Evolutionary conservation across 2,113 vertebrate genomes (phyloP).

Genomic region (Psophia crepitans): DNA sequence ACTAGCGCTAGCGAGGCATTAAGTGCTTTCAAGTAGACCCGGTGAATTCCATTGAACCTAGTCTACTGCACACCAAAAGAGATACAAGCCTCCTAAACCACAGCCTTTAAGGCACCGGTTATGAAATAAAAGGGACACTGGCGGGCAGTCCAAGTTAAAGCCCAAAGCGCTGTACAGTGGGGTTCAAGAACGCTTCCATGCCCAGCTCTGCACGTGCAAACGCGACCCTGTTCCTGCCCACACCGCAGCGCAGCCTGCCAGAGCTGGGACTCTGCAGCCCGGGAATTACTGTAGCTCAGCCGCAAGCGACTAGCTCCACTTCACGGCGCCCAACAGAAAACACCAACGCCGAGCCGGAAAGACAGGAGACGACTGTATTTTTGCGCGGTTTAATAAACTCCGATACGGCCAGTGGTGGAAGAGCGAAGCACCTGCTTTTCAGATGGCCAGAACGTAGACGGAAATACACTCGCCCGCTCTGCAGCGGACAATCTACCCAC

Average conservation of each 20-base stretch:
- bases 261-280: neutral
- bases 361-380: neutral
- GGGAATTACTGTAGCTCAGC: neutral
- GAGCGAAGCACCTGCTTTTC: neutral
- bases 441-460: neutral
- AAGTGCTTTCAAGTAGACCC: neutral
- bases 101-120: neutral
- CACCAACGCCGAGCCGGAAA: neutral
- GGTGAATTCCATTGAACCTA: neutral
- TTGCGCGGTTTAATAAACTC: neutral
- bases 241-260: accelerated
- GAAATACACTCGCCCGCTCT: neutral
- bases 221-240: accelerated
- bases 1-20: neutral
- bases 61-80: neutral
- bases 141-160: accelerated
- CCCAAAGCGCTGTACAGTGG: too few relatives aligned
- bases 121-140: neutral
- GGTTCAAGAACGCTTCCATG: accelerated
- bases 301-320: neutral
- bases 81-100: neutral
- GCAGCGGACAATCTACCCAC: neutral
- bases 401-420: accelerated
- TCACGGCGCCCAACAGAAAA: neutral
- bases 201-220: accelerated